phyloP scores from a whole-genome alignment of 1,140 invertebrate species.

The Mercenaria mercenaria region DNA sequence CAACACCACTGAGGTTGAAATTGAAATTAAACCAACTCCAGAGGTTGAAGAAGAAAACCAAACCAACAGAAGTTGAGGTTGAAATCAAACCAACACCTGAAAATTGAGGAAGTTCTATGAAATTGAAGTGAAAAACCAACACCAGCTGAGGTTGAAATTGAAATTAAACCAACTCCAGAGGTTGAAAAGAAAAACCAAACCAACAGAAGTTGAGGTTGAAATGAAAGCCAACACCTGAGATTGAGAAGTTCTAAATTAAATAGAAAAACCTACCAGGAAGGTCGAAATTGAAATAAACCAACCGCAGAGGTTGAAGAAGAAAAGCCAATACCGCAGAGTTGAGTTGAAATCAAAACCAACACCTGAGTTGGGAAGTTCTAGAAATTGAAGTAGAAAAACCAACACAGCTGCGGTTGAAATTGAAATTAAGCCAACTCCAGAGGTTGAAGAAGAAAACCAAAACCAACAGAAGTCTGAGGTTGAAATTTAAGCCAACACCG shows the following conservation, averaged over 20 bases:
- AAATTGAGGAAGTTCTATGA: background rate
- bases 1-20: background rate
- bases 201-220: constrained; percentile 18
- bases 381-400: background rate
- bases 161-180: background rate
- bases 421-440: constrained; percentile 1
- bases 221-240: constrained; percentile 2
- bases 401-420: background rate
- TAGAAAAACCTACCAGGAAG: background rate
- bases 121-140: background rate
- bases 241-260: background rate
- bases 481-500: constrained; percentile 15
- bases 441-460: constrained; percentile 39
- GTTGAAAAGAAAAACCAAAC: constrained; percentile 17
- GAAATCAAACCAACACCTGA: constrained; percentile 19
- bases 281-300: background rate
- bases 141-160: background rate
- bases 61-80: constrained; percentile 6
- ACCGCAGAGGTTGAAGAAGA: constrained; percentile 22
- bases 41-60: background rate
- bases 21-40: constrained; percentile 10
- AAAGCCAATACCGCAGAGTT: background rate
- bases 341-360: background rate
- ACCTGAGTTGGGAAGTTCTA: too few species aligned
- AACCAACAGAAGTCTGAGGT: constrained; percentile 48